Conservation (phyloP, 1,140 invertebrate species). For the Scaptomyza graminum region DNA sequence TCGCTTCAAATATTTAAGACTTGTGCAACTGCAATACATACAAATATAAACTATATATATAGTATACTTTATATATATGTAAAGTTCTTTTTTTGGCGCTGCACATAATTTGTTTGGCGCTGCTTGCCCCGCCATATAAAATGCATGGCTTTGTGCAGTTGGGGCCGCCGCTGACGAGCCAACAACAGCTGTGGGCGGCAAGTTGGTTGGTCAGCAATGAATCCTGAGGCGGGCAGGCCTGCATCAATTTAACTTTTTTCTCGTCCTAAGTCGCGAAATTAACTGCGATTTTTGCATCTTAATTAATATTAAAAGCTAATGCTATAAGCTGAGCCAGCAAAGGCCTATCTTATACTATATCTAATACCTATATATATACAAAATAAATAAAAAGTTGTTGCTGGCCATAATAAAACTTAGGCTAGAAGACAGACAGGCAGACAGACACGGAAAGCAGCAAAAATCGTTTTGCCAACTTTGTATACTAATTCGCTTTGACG, state of each 20-base stretch:
- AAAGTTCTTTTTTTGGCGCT: slow-evolving; percentile 39
- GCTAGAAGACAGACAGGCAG: slow-evolving; percentile 56
- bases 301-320: slow-evolving; percentile 44
- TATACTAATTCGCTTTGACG: slow-evolving; percentile 79
- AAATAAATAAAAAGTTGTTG: slow-evolving; percentile 50
- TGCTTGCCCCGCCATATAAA: slow-evolving; percentile 57
- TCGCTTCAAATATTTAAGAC: slow-evolving; percentile 79
- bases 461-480: slow-evolving; percentile 65
- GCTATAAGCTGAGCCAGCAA: slow-evolving; percentile 19
- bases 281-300: slow-evolving; percentile 39
- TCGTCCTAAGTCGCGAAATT: slow-evolving; percentile 39
- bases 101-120: slow-evolving; percentile 75
- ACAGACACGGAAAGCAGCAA: no score
- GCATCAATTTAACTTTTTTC: slow-evolving; percentile 67
- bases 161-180: slow-evolving; percentile 38
- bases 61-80: slow-evolving; percentile 22
- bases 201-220: slow-evolving; percentile 36
- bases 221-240: slow-evolving; percentile 50
- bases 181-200: slow-evolving; percentile 43
- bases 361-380: slow-evolving; percentile 61
- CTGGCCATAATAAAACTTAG: slow-evolving; percentile 42
- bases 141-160: slow-evolving; percentile 71
- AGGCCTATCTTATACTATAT: slow-evolving; percentile 67
- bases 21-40: slow-evolving; percentile 49
- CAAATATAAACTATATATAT: slow-evolving; percentile 44